Percentiles rank a stretch among this genome's conserved stretches.
These are phyloP conservation scores for Gambusia yucatana DNA, from an alignment of 2,797 vertebrate species.

Conservation along the genomic window DNA sequence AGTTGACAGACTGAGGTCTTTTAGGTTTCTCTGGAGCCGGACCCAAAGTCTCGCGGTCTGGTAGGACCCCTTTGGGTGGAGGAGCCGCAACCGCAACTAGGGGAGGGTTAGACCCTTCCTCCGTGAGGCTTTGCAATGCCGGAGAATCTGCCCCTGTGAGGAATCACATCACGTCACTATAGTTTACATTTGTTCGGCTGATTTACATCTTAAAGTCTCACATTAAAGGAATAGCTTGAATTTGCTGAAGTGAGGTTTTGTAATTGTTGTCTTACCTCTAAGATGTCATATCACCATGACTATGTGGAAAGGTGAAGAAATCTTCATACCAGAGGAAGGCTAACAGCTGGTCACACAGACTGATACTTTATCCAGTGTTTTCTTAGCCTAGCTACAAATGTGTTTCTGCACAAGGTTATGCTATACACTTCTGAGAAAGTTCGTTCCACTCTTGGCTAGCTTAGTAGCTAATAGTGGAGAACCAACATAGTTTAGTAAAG, in stretches of 20 bases:
- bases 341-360: neutral
- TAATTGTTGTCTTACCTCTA: neutral
- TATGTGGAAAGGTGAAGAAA: neutral
- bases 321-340: neutral
- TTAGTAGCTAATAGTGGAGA: neutral
- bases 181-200: neutral
- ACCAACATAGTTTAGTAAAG: neutral
- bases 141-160: conserved; percentile 56
- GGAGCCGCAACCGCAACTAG: conserved; percentile 59
- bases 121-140: conserved; percentile 24
- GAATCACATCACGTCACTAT: neutral
- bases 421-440: neutral
- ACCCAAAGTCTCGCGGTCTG: conserved; percentile 61
- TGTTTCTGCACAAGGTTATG: neutral
- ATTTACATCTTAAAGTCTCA: conserved; percentile 1
- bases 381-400: neutral
- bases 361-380: neutral
- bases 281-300: neutral
- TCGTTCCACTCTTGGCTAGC: neutral
- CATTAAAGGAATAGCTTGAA: neutral
- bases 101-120: neutral
- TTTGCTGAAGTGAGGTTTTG: neutral
- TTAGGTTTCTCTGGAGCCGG: conserved; percentile 77
- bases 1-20: conserved; percentile 63
- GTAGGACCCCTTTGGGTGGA: conserved; percentile 71